Conservation (phyloP, 2,113 vertebrate species). For the Candoia aspera region DNA sequence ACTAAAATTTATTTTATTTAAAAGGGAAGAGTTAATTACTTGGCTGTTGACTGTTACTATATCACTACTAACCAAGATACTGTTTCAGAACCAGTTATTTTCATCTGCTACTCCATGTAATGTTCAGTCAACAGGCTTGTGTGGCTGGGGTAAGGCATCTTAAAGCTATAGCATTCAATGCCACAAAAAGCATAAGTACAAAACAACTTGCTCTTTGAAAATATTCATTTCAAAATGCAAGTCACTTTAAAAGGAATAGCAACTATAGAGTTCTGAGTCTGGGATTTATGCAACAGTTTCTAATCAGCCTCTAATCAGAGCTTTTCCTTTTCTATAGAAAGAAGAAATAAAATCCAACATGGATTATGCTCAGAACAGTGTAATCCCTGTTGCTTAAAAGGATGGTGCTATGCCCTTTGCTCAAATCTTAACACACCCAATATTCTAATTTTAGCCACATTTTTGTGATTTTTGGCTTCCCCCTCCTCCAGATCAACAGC, state of each 20-base stretch:
- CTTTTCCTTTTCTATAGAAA: not conserved
- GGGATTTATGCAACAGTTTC: not conserved
- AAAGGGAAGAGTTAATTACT: not conserved
- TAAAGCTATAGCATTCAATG: not conserved
- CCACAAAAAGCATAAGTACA: not conserved
- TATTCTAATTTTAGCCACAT: slow-evolving; percentile 20
- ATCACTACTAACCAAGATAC: not conserved
- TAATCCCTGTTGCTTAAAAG: slow-evolving; percentile 1
- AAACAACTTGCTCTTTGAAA: not conserved
- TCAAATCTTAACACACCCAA: slow-evolving; percentile 14
- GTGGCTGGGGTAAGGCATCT: not conserved
- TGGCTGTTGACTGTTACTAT: not conserved
- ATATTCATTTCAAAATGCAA: not conserved
- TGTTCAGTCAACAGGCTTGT: too few relatives aligned
- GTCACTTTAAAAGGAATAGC: not conserved
- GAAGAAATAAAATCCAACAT: not conserved
- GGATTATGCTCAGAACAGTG: not conserved
- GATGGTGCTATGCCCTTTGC: not conserved
- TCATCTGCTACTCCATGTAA: too few relatives aligned
- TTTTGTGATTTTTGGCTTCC: slow-evolving; percentile 18
- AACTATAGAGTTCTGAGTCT: not conserved
- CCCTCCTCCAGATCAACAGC: not conserved
- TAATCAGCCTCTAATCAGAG: not conserved
- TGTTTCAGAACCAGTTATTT: not conserved
- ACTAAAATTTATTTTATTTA: not conserved